A percentile compares a stretch with the other conserved stretches of the same genome.
phyloP scores from a whole-genome alignment of 2,113 vertebrate species.

The Synchiropus splendidus region DNA sequence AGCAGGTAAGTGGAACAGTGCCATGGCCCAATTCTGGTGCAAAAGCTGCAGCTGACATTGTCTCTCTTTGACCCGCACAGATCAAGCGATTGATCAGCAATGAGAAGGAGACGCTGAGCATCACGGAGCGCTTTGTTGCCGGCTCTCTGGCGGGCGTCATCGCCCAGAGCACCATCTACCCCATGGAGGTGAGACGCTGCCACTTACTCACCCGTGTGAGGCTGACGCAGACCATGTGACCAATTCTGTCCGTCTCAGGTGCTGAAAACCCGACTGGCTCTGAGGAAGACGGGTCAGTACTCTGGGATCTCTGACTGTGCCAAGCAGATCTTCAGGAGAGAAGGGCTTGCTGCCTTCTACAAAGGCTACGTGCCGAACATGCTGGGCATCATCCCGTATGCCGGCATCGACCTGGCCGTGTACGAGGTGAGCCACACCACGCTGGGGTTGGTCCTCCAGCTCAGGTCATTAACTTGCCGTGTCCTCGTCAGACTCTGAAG shows the following conservation, averaged over 20 bases:
- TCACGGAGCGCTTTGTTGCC: constrained; percentile 79
- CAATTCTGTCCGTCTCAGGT: constrained; percentile 65
- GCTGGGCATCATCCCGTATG: constrained; percentile 93
- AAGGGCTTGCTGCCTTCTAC: constrained; percentile 84
- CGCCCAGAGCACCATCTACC: constrained; percentile 94
- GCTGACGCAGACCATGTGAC: too few species aligned
- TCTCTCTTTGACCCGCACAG: constrained; percentile 33
- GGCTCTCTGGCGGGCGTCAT: constrained; percentile 88
- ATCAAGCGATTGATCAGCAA: constrained; percentile 84
- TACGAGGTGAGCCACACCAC: constrained; percentile 75
- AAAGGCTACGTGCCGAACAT: constrained; percentile 95
- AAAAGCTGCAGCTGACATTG: too few species aligned
- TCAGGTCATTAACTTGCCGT: background rate
- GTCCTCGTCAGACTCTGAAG: constrained; percentile 76
- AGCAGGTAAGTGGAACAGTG: constrained; percentile 70
- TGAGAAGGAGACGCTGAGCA: constrained; percentile 76
- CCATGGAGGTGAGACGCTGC: constrained; percentile 82
- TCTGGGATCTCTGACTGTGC: constrained; percentile 82
- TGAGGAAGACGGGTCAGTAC: constrained; percentile 86
- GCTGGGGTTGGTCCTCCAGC: background rate
- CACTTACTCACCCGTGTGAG: too few species aligned
- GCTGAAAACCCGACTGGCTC: constrained; percentile 85
- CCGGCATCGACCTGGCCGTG: constrained; percentile 90
- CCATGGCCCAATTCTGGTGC: too few species aligned
- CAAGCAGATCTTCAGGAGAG: constrained; percentile 76